phyloP scores from a whole-genome alignment of 2,888 invertebrate genomes.

The Drosophila neoperkinsi region DNA sequence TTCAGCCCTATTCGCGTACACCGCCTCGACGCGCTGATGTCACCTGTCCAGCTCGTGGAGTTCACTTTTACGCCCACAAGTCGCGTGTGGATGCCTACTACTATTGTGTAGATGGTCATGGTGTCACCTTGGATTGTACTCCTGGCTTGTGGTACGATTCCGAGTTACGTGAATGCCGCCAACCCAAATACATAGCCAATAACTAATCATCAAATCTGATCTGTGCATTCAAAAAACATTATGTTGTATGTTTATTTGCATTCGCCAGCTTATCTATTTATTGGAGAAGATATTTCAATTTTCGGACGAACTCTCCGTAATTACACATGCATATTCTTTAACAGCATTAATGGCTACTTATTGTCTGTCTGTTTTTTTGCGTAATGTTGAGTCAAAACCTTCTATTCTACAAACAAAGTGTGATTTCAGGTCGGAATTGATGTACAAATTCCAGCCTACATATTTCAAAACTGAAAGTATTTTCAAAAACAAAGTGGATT shows the following conservation, averaged over 20 bases:
- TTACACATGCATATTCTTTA: neutral
- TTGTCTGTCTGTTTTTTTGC: neutral
- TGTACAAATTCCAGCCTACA: too few species aligned
- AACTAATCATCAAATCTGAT: neutral
- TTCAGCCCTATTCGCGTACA: conserved; percentile 73
- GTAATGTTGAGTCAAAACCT: neutral
- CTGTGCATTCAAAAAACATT: neutral
- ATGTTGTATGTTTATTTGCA: neutral
- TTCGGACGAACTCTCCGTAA: neutral
- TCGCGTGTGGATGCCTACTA: conserved; percentile 71
- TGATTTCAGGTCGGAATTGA: neutral
- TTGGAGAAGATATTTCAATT: neutral
- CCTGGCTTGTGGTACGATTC: conserved; percentile 81
- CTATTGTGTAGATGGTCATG: conserved; percentile 82
- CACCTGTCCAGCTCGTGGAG: conserved; percentile 76
- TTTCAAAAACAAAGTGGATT: neutral
- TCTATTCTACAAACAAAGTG: neutral
- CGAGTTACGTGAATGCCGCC: conserved; percentile 72
- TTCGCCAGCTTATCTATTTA: neutral
- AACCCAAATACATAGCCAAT: conserved; percentile 55
- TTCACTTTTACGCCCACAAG: conserved; percentile 72
- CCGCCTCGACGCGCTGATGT: conserved; percentile 81
- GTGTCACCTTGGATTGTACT: conserved; percentile 81
- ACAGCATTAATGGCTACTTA: neutral
- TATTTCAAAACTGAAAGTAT: neutral